Conservation (phyloP, 2,888 invertebrate species). For the Netelia melanura region DNA sequence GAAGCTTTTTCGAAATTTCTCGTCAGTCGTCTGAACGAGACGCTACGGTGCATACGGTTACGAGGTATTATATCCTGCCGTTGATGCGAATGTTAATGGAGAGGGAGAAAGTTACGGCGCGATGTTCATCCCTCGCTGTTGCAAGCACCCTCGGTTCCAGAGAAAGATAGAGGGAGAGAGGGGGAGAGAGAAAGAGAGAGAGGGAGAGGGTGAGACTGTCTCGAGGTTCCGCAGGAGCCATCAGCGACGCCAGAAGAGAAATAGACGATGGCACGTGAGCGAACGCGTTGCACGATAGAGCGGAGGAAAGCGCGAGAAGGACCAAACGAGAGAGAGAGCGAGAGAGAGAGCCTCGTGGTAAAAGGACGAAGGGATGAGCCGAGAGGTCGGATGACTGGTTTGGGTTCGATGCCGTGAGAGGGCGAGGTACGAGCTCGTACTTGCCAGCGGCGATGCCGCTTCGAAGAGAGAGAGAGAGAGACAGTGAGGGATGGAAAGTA, state of each 20-base stretch:
- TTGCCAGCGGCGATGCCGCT: constrained; percentile 22
- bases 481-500: background rate
- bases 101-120: background rate
- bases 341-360: constrained; percentile 16
- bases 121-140: no score
- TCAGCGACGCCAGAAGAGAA: constrained; percentile 66
- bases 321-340: background rate
- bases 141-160: constrained; percentile 37
- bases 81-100: constrained; percentile 41
- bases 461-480: constrained; percentile 11
- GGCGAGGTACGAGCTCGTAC: constrained; percentile 50
- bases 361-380: constrained; percentile 52
- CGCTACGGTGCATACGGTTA: constrained; percentile 36
- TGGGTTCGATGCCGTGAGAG: constrained; percentile 70
- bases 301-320: constrained; percentile 40
- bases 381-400: constrained; percentile 68
- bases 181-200: constrained; percentile 22
- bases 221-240: constrained; percentile 53
- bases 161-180: constrained; percentile 51
- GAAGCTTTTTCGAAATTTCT: constrained; percentile 16
- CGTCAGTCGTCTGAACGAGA: background rate
- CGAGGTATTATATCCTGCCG: constrained; percentile 42
- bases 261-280: constrained; percentile 60
- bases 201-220: constrained; percentile 15
- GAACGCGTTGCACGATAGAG: constrained; percentile 50